Conservation (phyloP, 2,888 invertebrate genomes). For the Aromia moschata region DNA sequence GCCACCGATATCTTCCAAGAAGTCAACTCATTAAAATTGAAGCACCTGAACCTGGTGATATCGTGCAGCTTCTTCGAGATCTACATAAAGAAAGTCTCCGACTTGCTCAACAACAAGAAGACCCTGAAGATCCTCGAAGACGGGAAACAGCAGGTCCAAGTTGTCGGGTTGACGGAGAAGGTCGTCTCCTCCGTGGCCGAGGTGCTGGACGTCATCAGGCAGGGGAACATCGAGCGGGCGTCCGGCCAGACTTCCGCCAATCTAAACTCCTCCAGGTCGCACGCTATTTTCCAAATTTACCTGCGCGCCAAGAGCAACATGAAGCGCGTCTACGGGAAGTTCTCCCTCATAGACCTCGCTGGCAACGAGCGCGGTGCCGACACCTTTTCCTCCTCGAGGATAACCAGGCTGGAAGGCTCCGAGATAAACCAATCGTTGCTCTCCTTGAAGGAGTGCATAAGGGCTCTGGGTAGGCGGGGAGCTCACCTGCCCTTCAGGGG, state of each 20-base stretch:
- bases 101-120: slow-evolving; percentile 88
- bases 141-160: slow-evolving; percentile 96
- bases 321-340: slow-evolving; percentile 92
- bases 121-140: slow-evolving; percentile 96
- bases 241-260: slow-evolving; percentile 98
- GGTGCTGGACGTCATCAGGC: slow-evolving; percentile 89
- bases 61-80: slow-evolving; percentile 99
- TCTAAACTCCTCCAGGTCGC: slow-evolving; percentile 96
- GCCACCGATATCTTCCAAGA: slow-evolving; percentile 92
- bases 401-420: slow-evolving; percentile 94
- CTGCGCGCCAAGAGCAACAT: slow-evolving; percentile 74
- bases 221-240: slow-evolving; percentile 88
- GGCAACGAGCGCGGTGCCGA: slow-evolving; percentile 99
- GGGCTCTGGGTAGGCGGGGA: slow-evolving; percentile 93
- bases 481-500: slow-evolving; percentile 97
- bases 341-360: slow-evolving; percentile 96
- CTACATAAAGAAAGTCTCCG: slow-evolving; percentile 97
- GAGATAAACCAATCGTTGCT: slow-evolving; percentile 97
- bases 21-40: slow-evolving; percentile 82
- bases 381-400: slow-evolving; percentile 93
- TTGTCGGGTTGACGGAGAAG: slow-evolving; percentile 94
- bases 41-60: slow-evolving; percentile 84
- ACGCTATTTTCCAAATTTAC: slow-evolving; percentile 98
- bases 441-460: slow-evolving; percentile 97
- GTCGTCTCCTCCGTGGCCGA: slow-evolving; percentile 90